phyloP scores from a whole-genome alignment of 1,140 invertebrate species.

The Glossosoma conforme region DNA sequence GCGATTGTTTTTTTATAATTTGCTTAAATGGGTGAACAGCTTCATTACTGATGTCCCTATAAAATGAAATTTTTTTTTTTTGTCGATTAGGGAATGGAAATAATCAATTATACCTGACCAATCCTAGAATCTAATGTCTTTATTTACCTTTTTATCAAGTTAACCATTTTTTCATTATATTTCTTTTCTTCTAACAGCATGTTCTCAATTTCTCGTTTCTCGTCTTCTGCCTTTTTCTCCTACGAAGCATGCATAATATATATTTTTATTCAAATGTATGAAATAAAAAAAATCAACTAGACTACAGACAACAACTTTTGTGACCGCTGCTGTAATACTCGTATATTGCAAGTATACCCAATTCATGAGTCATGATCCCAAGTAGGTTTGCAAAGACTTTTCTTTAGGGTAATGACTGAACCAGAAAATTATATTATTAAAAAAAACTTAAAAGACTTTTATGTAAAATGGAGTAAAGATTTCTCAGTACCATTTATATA shows the following conservation, averaged over 20 bases:
- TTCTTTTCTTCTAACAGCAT: slow-evolving; percentile 20
- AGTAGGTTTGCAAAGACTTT: neutral
- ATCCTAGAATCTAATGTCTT: neutral
- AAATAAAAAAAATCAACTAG: neutral
- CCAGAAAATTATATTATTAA: too few relatives aligned
- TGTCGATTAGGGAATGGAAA: neutral
- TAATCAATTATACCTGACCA: neutral
- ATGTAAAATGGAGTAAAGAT: neutral
- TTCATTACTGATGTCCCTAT: slow-evolving; percentile 20
- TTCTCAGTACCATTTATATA: neutral
- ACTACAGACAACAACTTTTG: neutral
- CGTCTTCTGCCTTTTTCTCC: slow-evolving; percentile 8
- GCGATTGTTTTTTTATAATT: slow-evolving; percentile 11
- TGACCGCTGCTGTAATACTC: neutral
- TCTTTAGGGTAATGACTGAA: too few relatives aligned
- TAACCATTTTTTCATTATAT: slow-evolving; percentile 19
- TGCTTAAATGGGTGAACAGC: slow-evolving; percentile 20
- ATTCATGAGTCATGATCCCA: neutral
- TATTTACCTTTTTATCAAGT: slow-evolving; percentile 23
- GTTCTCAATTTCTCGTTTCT: slow-evolving; percentile 9
- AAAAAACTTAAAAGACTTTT: neutral
- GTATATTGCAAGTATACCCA: neutral
- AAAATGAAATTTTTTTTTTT: slow-evolving; percentile 8
- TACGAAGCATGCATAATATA: slow-evolving; percentile 7
- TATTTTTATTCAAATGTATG: neutral